Conservation (phyloP, 2,888 invertebrate genomes). For the Zele albiditarsus region DNA sequence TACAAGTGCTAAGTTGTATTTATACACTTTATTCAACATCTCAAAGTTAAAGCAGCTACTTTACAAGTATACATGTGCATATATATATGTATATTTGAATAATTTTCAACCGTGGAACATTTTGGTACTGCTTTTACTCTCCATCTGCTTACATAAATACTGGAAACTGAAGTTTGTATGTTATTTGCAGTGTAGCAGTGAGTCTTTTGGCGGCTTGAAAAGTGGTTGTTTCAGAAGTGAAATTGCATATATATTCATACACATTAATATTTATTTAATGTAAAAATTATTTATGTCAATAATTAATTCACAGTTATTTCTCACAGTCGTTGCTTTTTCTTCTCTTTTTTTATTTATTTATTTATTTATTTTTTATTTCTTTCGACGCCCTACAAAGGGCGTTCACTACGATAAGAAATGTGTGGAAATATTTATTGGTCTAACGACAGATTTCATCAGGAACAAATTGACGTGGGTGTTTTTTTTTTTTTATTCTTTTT, state of each 20-base stretch:
- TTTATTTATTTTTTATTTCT: not conserved
- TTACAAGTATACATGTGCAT: not conserved
- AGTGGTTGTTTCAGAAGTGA: not conserved
- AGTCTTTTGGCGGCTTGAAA: not conserved
- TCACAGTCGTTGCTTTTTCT: not conserved
- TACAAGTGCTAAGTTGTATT: not conserved
- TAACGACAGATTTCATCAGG: conserved; percentile 7
- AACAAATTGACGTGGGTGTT: conserved; percentile 5
- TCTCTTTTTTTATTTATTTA: not conserved
- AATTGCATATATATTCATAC: not conserved
- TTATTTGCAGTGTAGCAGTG: conserved; percentile 36
- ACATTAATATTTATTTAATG: not conserved
- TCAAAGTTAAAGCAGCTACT: not conserved
- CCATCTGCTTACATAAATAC: conserved; percentile 45
- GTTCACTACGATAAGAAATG: not conserved
- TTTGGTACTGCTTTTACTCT: conserved; percentile 36
- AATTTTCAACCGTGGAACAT: conserved; percentile 26
- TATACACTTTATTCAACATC: not conserved
- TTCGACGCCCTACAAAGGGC: not conserved
- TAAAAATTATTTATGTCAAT: not conserved
- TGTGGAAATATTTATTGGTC: conserved; percentile 11
- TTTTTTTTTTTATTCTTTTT: conserved; percentile 8
- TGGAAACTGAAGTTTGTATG: conserved; percentile 2
- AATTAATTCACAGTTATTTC: not conserved
- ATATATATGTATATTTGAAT: not conserved